Evolutionary conservation across 2,113 vertebrate genomes (phyloP), one percentile per base, ranked within the genome.

Genomic region (Equus quagga): DNA sequence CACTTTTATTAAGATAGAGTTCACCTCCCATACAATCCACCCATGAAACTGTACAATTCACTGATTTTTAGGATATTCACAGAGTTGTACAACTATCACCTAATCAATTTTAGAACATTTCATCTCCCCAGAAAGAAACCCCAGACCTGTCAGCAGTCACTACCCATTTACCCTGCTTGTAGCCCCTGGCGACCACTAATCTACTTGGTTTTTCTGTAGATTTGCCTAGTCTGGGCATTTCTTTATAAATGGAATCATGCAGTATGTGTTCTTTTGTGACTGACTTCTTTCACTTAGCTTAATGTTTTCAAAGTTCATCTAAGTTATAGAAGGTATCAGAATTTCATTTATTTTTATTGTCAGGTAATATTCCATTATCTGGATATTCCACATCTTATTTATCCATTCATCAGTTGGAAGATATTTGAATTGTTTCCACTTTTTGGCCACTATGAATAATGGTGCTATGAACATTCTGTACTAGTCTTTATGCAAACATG

Each of bases 311-410:
- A 54, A 15, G 24, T 6, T 69, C 44, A 65, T 58, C 70, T 73
- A 1, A 65, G 33, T 65, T 78, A 67, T 44, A 56, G n/a, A 26
- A 84, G 80, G 21, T 93, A 46, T 78, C 60, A 65, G 8, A 60
- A 69, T 90, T 95, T 90, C 23, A 67, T 87, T 72, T 88, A 64
- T 73, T 91, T 82, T 96, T 49, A 76, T 58, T 91, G 62, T 11
- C 19, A 81, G 24, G 3, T 96, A 69, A 80, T 90, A 87, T 54
- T 93, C 75, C 41, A 65, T 93, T 80, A 51, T 28, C 26, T 81
- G 33, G 13, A 14, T 54, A 65, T 72, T 24, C 28, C 31, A 72
- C 21, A 49, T 78, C 91, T 79, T 56, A 9, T 89, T 93, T 94
- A 87, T 36, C 49, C 64, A 69, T 70, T 84, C 41, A 73, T 89